phyloP scores from a whole-genome alignment of 1,140 invertebrate species.

The Drosophila yakuba region DNA sequence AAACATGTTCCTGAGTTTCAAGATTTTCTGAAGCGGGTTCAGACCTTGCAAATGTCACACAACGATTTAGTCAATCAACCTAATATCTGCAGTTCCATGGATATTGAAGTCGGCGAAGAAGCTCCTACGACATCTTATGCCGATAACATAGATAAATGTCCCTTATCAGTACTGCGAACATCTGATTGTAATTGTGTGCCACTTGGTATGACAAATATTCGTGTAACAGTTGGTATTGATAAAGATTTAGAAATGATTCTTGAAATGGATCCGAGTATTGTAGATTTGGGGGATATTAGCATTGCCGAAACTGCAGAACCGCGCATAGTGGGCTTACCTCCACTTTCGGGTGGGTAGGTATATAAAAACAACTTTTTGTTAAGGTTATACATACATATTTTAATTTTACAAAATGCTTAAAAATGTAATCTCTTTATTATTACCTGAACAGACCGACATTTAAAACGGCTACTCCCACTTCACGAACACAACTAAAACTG shows the following conservation, averaged over 20 bases:
- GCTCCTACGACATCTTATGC: constrained; percentile 50
- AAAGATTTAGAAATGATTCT: constrained; percentile 88
- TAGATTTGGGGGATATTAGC: constrained; percentile 85
- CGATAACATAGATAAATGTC: constrained; percentile 23
- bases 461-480: constrained; percentile 91
- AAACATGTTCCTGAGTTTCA: constrained; percentile 61
- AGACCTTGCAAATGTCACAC: constrained; percentile 67
- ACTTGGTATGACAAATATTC: constrained; percentile 74
- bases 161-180: neutral
- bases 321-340: constrained; percentile 69
- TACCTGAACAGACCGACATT: constrained; percentile 89
- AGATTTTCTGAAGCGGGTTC: constrained; percentile 61
- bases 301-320: constrained; percentile 51
- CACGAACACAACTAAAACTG: constrained; percentile 93
- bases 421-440: neutral
- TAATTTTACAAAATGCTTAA: neutral
- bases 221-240: constrained; percentile 87
- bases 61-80: neutral
- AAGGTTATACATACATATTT: neutral
- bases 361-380: neutral
- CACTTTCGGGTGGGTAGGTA: constrained; percentile 84
- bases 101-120: constrained; percentile 69
- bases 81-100: neutral
- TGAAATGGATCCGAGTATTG: constrained; percentile 88
- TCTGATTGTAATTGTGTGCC: constrained; percentile 8